Base-by-base conservation (phyloP, 2,113 vertebrate genomes). In the Sturnira hondurensis region DNA sequence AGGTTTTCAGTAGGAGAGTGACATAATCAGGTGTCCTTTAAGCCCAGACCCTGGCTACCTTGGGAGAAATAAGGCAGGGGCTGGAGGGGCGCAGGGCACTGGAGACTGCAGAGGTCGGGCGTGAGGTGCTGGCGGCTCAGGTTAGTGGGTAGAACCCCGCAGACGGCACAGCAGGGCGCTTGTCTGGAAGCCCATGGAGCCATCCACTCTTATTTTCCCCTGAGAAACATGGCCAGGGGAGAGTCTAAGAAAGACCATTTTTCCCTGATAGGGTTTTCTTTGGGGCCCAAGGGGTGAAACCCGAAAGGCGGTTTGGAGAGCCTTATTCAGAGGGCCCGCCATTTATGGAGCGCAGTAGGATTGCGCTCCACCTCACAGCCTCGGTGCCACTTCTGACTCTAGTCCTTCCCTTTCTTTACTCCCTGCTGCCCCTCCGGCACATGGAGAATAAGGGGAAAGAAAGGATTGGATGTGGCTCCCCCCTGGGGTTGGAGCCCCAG, bases 121-220 rank as follows among this genome's bases (percentile, higher is more conserved):
- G 15, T 15, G 28, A 45, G 56, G 41, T 54, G 28, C 17, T 50
- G 41, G 19, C 36, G 43, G 10, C 67, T 58, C 36, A 24, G 81
- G 38, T 71, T 41, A 65, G 28, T 15, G 43, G 1, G 36, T 63
- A 5, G 83, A 41, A 26, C 17, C 36, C 19, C 26, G 15, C 16
- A 22, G 22, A 31, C 13, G 47, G 1, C 0, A 0, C 2, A 2
- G 33, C 47, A 22, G 56, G 24, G 50, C 80, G 22, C 76, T 26
- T 22, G 1, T 76, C 14, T 80, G 9, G 61, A 68, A 36, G 41
- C 41, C 33, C 0, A 1, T 17, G 26, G n/a, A 45, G 22, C 26
- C 68, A 15, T n/a, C 22, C 31, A 15, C 45, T 45, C 19, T 31
- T 65, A 33, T 36, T 74, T 58, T 89, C 33, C 65, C 11, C 36